Evolutionary conservation across 2,797 vertebrate genomes (phyloP), one percentile per base, ranked within the genome.

Genomic region (Poecilia picta): DNA sequence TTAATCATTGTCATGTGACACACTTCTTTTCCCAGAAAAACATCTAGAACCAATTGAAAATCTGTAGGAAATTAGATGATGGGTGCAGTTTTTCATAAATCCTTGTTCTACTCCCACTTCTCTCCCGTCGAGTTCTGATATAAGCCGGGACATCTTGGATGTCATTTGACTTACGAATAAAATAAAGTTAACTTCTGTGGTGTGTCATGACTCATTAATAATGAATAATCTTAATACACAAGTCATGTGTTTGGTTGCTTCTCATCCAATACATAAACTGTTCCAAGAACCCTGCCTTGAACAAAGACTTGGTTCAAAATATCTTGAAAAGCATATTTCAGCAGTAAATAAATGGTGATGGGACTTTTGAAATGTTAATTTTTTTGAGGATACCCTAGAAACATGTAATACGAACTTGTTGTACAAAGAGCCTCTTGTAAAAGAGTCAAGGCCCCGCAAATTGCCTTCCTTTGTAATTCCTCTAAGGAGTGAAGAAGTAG

Each of bases 401-500:
- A 66, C 18, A 23, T 23, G 36, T 64, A 8, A 20, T 64, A 20
- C 6, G 36, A 20, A 36, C 16, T 18, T 64, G 36, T 33, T 64
- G 16, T 36, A 3, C 31, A 36, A 18, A 2, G 20, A 73, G 20
- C 13, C 83, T 81, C 71, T 41, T 15, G 39, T 46, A 23, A 23
- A 51, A 3, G 41, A 41, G 36, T 55, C 3, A 1, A 2, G 28
- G 45, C 74, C 18, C 71, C 6, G 59, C 13, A 66, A 47, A 57
- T 12, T 51, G 28, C 73, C 23, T 75, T 72, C 6, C 49, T 81
- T 83, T 25, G 76, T 49, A 33, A 28, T 41, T n/a, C 64, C 74
- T 25, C 10, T 49, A 59, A 79, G 20, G 76, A 79, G 16, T 20
- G 2, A 81, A 83, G 78, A 33, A 70, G 82, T 81, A 0, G 16